Percentiles rank a stretch among this genome's conserved stretches.
phyloP scores from a whole-genome alignment of 2,797 vertebrate species.

The Lepilemur septentrionalis region DNA sequence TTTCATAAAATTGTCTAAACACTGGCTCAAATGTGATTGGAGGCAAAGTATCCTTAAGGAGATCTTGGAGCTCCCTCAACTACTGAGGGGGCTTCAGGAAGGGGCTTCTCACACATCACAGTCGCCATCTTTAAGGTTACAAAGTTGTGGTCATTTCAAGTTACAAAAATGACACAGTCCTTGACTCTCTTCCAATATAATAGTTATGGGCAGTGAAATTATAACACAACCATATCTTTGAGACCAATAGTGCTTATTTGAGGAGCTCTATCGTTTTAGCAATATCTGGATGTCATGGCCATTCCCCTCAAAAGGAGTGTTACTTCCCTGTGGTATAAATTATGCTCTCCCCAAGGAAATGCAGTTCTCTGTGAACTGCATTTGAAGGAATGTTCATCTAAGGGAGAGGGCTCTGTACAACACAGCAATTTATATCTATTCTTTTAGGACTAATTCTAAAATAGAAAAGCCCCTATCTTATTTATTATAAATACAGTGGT shows the following conservation, averaged over 20 bases:
- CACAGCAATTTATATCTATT: constrained; percentile 51
- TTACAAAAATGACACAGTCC: background rate
- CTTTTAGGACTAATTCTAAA: constrained; percentile 62
- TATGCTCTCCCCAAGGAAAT: constrained; percentile 1
- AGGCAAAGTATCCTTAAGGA: background rate
- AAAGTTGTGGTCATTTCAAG: background rate
- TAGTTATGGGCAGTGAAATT: background rate
- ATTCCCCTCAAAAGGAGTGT: background rate
- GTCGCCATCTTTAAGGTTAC: background rate
- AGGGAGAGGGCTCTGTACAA: background rate
- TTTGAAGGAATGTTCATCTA: constrained; percentile 26
- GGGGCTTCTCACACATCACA: background rate
- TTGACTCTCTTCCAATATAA: background rate
- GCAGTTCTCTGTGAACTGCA: background rate
- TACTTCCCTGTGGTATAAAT: constrained; percentile 23
- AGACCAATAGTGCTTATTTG: background rate
- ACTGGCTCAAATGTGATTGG: background rate
- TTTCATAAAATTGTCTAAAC: constrained; percentile 30
- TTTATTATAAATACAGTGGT: constrained; percentile 66
- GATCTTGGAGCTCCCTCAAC: background rate
- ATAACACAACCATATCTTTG: background rate
- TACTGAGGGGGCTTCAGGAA: background rate
- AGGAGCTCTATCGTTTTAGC: background rate
- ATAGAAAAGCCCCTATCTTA: constrained; percentile 15
- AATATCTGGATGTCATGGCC: background rate